These are phyloP conservation scores for Halcyon smyrnensis DNA, from an alignment of 2,797 vertebrate genomes.

Conservation along the genomic window DNA sequence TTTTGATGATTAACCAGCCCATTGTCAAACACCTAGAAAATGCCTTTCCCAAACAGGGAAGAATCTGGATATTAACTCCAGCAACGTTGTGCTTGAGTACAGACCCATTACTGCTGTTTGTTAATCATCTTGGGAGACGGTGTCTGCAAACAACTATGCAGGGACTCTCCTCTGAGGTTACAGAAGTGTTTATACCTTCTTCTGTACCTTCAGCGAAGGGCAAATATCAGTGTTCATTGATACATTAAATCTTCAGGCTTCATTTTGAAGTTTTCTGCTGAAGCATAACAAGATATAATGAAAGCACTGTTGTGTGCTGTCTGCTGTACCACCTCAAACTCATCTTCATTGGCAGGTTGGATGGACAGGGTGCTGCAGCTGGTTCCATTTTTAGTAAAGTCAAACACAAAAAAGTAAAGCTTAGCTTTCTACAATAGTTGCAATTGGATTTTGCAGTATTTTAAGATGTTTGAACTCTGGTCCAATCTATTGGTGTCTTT, in stretches of 20 bases:
- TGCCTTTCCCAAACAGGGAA: not conserved
- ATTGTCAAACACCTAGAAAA: constrained; percentile 32
- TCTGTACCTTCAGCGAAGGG: not conserved
- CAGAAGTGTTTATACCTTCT: not conserved
- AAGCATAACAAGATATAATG: not conserved
- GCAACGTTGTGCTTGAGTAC: not conserved
- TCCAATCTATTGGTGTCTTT: not conserved
- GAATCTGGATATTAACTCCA: constrained; percentile 16
- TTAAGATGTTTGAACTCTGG: not conserved
- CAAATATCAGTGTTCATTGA: not conserved
- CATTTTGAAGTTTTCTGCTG: not conserved
- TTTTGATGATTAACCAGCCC: constrained; percentile 51
- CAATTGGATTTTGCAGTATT: not conserved
- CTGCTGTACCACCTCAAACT: not conserved
- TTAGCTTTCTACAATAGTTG: not conserved
- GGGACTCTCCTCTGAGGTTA: not conserved
- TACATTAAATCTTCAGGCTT: not conserved
- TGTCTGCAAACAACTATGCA: not conserved
- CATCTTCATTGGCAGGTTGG: not conserved
- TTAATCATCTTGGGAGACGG: constrained; percentile 7
- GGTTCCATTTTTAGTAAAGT: not conserved
- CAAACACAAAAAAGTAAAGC: not conserved
- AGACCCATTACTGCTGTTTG: not conserved
- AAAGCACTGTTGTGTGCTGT: not conserved
- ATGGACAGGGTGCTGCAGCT: not conserved